A percentile compares a stretch with the other conserved stretches of the same genome.
Evolutionary conservation across 2,113 vertebrate genomes (phyloP).

Genomic region (Fregetta grallaria): DNA sequence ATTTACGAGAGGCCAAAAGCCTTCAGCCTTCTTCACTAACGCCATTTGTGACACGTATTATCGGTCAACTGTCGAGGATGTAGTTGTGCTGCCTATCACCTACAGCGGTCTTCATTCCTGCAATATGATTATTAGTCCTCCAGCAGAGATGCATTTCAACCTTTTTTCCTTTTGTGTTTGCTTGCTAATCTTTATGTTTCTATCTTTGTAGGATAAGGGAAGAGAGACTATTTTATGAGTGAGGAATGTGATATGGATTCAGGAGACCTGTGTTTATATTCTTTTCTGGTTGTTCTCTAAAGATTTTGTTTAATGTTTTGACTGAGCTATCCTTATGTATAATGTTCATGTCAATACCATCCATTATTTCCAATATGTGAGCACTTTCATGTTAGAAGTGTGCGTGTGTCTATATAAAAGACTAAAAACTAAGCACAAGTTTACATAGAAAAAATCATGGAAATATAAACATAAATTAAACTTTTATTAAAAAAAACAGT

Average conservation of each 20-base stretch:
- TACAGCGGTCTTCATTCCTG: background rate
- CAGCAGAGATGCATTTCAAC: background rate
- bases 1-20: background rate
- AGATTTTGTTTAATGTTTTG: background rate
- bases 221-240: background rate
- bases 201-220: background rate
- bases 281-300: background rate
- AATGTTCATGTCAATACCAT: background rate
- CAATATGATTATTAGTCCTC: background rate
- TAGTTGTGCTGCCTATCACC: background rate
- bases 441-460: background rate
- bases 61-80: background rate
- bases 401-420: background rate
- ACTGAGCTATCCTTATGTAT: background rate
- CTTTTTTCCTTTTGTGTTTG: background rate
- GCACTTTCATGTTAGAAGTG: background rate
- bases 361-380: background rate
- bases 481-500: background rate
- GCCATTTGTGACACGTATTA: fast-evolving
- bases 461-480: background rate
- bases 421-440: background rate
- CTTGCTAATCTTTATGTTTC: background rate
- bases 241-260: background rate
- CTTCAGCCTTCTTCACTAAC: background rate
- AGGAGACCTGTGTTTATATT: background rate